Evolutionary conservation across 2,113 vertebrate genomes (phyloP).

Genomic region (Edolisoma coerulescens): DNA sequence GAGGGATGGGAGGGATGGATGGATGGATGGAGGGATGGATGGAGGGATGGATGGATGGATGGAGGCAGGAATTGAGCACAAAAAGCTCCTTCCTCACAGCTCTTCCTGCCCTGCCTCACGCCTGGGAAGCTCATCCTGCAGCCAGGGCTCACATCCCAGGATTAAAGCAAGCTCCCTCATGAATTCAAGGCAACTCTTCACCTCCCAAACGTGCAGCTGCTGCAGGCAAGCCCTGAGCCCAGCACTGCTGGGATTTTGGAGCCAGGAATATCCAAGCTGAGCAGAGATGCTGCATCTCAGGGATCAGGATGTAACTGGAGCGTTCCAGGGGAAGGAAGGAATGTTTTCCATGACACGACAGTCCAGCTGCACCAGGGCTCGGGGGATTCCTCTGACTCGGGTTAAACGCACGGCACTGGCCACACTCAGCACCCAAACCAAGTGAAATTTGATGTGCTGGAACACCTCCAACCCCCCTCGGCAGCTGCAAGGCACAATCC

Average conservation of each 20-base stretch:
- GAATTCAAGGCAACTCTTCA: not conserved
- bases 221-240: not conserved
- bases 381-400: not conserved
- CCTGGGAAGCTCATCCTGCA: constrained; percentile 12
- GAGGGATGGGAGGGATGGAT: not conserved
- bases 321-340: not conserved
- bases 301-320: not conserved
- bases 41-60: not conserved
- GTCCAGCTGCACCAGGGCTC: not conserved
- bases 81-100: not conserved
- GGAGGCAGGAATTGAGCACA: not conserved
- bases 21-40: not conserved
- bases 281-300: not conserved
- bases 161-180: not conserved
- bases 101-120: not conserved
- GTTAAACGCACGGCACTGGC: not conserved
- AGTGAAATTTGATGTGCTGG: not conserved
- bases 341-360: not conserved
- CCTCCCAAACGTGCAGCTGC: not conserved
- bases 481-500: not conserved
- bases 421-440: not conserved
- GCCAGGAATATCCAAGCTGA: not conserved
- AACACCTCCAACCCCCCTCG: rapidly evolving
- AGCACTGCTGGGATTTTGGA: not conserved
- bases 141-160: not conserved